Evolutionary conservation across 2,888 invertebrate genomes (phyloP).

Genomic region (Cynaeus angustus): DNA sequence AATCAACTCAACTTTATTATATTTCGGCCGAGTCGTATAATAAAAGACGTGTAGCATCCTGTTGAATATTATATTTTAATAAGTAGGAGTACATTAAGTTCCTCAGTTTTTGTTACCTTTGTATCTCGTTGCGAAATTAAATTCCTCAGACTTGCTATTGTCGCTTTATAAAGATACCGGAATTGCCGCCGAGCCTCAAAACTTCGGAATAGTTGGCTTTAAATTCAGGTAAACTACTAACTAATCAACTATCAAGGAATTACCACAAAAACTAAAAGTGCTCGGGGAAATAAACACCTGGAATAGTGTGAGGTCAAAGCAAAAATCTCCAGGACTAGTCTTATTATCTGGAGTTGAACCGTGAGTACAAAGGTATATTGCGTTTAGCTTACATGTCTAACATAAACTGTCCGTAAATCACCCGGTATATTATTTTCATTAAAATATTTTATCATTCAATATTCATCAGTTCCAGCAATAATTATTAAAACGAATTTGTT

Average conservation of each 20-base stretch:
- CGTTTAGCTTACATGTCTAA: too few species aligned
- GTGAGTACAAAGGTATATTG: too few species aligned
- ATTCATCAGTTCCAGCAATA: too few species aligned
- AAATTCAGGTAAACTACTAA: conserved; percentile 6
- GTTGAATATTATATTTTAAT: conserved; percentile 42
- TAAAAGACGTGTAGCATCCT: conserved; percentile 28
- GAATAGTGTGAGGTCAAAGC: too few species aligned
- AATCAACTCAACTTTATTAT: conserved; percentile 39
- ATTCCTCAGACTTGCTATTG: conserved; percentile 43
- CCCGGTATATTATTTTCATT: too few species aligned
- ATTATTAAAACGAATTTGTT: too few species aligned
- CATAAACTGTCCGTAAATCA: too few species aligned
- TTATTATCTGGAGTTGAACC: too few species aligned
- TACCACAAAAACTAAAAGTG: not conserved
- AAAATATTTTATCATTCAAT: too few species aligned
- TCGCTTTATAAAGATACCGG: conserved; percentile 35
- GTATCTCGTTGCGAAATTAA: conserved; percentile 48
- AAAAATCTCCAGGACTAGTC: too few species aligned
- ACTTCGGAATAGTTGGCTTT: conserved; percentile 31
- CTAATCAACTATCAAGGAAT: conserved; percentile 26
- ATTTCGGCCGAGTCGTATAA: conserved; percentile 23
- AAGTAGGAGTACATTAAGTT: conserved; percentile 30
- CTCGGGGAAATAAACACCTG: too few species aligned
- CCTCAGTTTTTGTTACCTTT: conserved; percentile 35
- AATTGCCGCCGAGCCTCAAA: conserved; percentile 27